Percentiles rank a stretch among this genome's conserved stretches.
phyloP scores from a whole-genome alignment of 37 sponge, comb jelly and placozoan genomes.

The Beroe ovata region DNA sequence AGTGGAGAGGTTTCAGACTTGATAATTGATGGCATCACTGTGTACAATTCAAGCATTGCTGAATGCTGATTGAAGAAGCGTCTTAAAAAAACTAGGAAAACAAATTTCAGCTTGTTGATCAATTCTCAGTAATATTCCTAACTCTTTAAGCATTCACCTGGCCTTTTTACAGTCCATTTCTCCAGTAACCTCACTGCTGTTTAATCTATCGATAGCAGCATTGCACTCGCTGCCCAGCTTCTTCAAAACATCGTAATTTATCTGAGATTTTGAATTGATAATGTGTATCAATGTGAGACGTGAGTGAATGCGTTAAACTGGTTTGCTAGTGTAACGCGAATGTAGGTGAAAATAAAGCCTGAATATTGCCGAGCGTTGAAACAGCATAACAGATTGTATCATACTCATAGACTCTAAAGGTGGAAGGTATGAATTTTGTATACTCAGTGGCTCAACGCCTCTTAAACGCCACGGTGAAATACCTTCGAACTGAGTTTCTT shows the following conservation, averaged over 20 bases:
- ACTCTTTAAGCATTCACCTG: neutral
- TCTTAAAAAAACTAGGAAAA: no score
- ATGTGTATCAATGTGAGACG: no score
- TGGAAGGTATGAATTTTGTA: no score
- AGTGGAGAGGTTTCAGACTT: neutral
- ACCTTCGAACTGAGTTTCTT: constrained; percentile 89
- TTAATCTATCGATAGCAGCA: constrained; percentile 39
- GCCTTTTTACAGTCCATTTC: neutral
- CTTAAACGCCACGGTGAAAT: no score
- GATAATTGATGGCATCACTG: neutral
- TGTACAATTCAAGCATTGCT: neutral
- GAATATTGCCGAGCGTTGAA: no score
- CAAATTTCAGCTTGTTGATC: neutral
- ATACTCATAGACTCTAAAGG: no score
- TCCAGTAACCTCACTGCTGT: neutral
- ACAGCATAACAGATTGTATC: no score
- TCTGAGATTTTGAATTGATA: neutral
- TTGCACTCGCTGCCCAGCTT: constrained; percentile 59
- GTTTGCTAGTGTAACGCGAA: no score
- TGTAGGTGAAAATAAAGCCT: no score
- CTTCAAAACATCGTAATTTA: constrained; percentile 62
- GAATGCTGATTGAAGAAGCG: no score
- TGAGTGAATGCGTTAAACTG: no score
- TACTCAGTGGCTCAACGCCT: no score
- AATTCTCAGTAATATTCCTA: neutral